A percentile compares a stretch with the other conserved stretches of the same genome.
Evolutionary conservation across 2,113 vertebrate genomes (phyloP).

Genomic region (Myiozetetes cayanensis): DNA sequence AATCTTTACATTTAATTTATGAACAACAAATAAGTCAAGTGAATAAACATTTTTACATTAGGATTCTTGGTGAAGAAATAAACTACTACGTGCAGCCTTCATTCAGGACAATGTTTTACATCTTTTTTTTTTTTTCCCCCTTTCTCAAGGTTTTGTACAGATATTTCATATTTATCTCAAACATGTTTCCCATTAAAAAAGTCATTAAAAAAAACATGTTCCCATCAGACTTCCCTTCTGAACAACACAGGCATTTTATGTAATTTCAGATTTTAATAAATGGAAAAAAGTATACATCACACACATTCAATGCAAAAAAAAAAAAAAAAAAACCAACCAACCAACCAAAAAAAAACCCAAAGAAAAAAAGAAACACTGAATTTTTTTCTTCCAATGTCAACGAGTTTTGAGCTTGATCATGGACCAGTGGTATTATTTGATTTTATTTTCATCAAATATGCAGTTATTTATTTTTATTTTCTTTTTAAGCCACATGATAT

Average conservation of each 20-base stretch:
- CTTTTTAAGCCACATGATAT: not conserved
- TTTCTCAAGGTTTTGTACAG: accelerated
- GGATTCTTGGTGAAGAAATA: accelerated
- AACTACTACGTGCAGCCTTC: not conserved
- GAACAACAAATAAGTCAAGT: not conserved
- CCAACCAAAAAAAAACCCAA: too few relatives aligned
- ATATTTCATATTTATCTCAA: not conserved
- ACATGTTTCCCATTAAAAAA: not conserved
- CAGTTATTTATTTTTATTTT: not conserved
- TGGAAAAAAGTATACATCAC: not conserved
- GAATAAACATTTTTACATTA: not conserved
- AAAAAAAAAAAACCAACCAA: too few relatives aligned
- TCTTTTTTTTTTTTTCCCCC: not conserved
- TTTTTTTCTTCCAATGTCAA: not conserved
- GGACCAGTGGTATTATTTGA: not conserved
- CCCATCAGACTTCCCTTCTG: not conserved
- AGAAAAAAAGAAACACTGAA: not conserved
- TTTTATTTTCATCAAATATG: not conserved
- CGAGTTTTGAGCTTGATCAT: not conserved
- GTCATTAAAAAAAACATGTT: not conserved
- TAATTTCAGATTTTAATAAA: not conserved
- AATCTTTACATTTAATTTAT: not conserved
- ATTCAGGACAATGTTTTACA: not conserved
- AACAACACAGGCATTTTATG: not conserved
- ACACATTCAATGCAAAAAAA: not conserved